A percentile compares a stretch with the other conserved stretches of the same genome.
These are phyloP conservation scores for Gambusia holbrooki DNA, from an alignment of 2,113 vertebrate genomes.

Conservation along the genomic window DNA sequence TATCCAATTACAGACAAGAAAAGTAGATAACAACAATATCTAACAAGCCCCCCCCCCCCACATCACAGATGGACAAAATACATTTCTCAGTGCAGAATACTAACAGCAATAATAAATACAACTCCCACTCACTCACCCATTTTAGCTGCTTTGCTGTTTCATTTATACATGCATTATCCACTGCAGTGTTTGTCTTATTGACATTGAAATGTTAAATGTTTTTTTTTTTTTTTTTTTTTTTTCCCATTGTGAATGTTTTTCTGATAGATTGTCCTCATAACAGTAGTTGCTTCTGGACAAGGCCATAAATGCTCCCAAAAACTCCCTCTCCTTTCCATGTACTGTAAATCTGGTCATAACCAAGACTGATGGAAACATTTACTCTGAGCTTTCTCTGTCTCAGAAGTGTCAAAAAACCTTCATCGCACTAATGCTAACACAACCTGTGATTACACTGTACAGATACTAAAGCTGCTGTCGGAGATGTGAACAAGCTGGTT, in stretches of 20 bases:
- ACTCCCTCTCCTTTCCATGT: slow-evolving; percentile 4
- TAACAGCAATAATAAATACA: slow-evolving; percentile 25
- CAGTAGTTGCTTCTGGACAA: slow-evolving; percentile 10
- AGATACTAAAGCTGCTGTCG: slow-evolving; percentile 39
- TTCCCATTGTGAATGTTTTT: neutral
- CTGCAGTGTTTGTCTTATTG: neutral
- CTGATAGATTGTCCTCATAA: neutral
- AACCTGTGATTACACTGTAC: slow-evolving; percentile 20
- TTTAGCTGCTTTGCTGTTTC: slow-evolving; percentile 9
- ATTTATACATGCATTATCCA: slow-evolving; percentile 19
- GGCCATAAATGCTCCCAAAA: slow-evolving; percentile 2
- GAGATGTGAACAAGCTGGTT: slow-evolving; percentile 22
- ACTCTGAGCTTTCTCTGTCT: slow-evolving; percentile 8
- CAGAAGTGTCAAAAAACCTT: slow-evolving; percentile 23
- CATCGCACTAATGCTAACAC: slow-evolving; percentile 35
- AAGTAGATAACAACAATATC: slow-evolving; percentile 25
- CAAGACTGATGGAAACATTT: slow-evolving; percentile 26
- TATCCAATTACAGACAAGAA: slow-evolving; percentile 6
- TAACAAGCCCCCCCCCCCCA: neutral
- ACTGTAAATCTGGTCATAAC: slow-evolving; percentile 24
- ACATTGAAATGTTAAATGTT: slow-evolving; percentile 12
- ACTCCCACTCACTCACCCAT: slow-evolving; percentile 23
- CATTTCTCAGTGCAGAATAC: slow-evolving; percentile 24
- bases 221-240: slow-evolving; percentile 11
- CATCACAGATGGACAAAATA: slow-evolving; percentile 30